Percentiles rank a stretch among this genome's conserved stretches.
Evolutionary conservation across 2,888 invertebrate species (phyloP).

Genomic region (Dioctria rufipes): DNA sequence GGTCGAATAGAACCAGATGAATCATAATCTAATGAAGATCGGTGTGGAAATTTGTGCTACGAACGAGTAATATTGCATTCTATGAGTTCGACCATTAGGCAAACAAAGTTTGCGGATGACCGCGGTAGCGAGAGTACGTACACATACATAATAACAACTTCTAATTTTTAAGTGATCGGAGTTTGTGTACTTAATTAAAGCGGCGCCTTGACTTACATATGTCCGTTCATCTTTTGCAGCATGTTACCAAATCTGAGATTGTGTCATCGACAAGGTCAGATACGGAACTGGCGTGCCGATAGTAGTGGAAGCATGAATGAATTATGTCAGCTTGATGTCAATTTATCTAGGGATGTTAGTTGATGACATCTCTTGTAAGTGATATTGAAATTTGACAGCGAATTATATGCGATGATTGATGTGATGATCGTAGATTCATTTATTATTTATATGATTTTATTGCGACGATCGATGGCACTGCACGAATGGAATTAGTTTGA

Average conservation of each 20-base stretch:
- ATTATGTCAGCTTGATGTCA: constrained; percentile 21
- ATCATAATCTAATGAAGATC: constrained; percentile 44
- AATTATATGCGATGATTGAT: neutral
- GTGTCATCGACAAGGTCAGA: constrained; percentile 13
- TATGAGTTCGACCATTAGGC: neutral
- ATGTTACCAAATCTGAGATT: constrained; percentile 31
- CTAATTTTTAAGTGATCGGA: constrained; percentile 1
- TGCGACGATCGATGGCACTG: too few relatives aligned
- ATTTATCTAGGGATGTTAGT: neutral
- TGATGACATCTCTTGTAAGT: neutral
- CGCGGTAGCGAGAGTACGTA: neutral
- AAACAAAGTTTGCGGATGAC: neutral
- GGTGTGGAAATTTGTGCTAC: constrained; percentile 32
- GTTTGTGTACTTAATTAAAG: constrained; percentile 18
- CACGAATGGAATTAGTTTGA: too few relatives aligned
- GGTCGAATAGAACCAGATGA: constrained; percentile 12
- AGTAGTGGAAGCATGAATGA: constrained; percentile 28
- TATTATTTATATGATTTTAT: too few relatives aligned
- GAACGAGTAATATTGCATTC: neutral
- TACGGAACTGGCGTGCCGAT: constrained; percentile 25
- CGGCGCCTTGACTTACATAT: constrained; percentile 39
- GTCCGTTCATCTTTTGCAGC: constrained; percentile 3
- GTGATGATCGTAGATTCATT: neutral
- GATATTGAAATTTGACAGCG: neutral
- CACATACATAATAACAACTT: too few relatives aligned